These are phyloP conservation scores for Nomada ruficornis DNA, from an alignment of 2,888 invertebrate genomes.

Conservation along the genomic window DNA sequence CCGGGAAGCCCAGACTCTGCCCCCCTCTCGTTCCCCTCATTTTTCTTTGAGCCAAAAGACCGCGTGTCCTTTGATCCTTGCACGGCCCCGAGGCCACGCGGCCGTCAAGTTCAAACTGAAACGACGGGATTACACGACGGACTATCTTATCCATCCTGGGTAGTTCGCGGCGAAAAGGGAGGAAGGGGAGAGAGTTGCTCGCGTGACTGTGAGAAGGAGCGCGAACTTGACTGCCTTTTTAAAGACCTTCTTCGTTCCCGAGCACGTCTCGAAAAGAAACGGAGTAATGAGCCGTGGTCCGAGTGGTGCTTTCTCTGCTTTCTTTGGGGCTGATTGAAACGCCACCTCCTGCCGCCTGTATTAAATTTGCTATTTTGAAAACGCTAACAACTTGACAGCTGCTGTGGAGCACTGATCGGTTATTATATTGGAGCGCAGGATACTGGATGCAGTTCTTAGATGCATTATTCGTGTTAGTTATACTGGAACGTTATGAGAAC, in stretches of 20 bases:
- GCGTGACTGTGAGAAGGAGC: conserved; percentile 11
- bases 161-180: conserved; percentile 27
- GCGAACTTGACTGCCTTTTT: conserved; percentile 37
- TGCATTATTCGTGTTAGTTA: no score
- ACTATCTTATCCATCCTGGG: conserved; percentile 31
- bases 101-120: conserved; percentile 63
- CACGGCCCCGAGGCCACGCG: conserved; percentile 43
- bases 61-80: conserved; percentile 63
- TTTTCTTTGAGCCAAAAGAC: conserved; percentile 38
- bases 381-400: no score
- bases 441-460: no score
- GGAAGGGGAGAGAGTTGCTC: neutral
- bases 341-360: no score
- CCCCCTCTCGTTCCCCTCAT: neutral
- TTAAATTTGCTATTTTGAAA: no score
- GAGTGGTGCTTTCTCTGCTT: conserved; percentile 13
- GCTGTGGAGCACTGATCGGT: no score
- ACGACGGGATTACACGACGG: conserved; percentile 43
- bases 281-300: conserved; percentile 22
- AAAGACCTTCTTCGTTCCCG: conserved; percentile 21
- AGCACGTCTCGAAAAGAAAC: conserved; percentile 7
- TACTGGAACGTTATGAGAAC: no score
- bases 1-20: neutral
- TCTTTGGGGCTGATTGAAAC: conserved; percentile 17
- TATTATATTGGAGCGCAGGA: no score